Evolutionary conservation across 2,888 invertebrate genomes (phyloP).

Genomic region (Plutella xylostella): DNA sequence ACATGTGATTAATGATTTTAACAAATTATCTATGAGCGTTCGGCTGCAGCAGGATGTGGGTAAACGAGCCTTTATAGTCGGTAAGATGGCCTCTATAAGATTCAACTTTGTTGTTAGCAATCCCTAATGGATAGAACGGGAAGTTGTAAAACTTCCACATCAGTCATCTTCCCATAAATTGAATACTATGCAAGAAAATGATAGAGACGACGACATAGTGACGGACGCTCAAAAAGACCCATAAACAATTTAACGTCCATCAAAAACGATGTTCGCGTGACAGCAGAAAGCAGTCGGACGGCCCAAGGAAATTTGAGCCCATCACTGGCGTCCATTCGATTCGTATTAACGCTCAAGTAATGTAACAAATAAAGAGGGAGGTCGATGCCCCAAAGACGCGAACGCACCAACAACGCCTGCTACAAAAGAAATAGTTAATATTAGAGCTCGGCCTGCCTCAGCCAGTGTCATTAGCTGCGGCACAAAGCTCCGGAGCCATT

Average conservation of each 20-base stretch:
- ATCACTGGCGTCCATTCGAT: conserved; percentile 56
- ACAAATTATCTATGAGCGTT: no score
- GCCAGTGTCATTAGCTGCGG: conserved; percentile 63
- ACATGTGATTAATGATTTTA: no score
- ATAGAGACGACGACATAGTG: background rate
- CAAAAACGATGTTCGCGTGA: conserved; percentile 50
- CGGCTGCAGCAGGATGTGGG: no score
- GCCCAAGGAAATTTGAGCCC: conserved; percentile 55
- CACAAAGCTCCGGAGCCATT: conserved; percentile 62
- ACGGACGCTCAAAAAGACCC: conserved; percentile 23
- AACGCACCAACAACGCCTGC: conserved; percentile 44
- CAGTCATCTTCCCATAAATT: background rate
- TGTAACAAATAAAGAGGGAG: conserved; percentile 59
- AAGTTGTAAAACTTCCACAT: no score
- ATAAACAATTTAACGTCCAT: conserved; percentile 50
- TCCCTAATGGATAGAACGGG: no score
- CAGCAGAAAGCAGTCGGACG: conserved; percentile 40
- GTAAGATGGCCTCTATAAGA: no score
- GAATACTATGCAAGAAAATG: background rate
- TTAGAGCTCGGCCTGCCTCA: conserved; percentile 55
- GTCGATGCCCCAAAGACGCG: conserved; percentile 54
- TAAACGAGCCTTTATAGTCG: no score
- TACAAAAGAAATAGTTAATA: conserved; percentile 68
- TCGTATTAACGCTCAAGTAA: conserved; percentile 61
- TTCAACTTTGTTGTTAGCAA: no score